Evolutionary conservation across 2,888 invertebrate genomes (phyloP).

Genomic region (Calliopum simillimum): DNA sequence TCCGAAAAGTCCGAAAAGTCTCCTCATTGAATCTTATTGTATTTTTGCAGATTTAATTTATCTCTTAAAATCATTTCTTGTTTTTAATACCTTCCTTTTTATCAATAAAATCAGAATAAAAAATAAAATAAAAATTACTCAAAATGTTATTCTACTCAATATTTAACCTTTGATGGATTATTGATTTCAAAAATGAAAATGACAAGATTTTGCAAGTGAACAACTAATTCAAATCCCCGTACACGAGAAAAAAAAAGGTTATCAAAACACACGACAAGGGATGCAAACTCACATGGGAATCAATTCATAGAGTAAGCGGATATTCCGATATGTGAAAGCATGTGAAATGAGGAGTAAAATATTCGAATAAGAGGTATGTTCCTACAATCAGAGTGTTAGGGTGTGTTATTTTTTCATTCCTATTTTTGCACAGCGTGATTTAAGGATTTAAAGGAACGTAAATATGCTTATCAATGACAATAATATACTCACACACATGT

Average conservation of each 20-base stretch:
- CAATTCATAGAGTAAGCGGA: neutral
- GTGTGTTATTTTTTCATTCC: constrained; percentile 58
- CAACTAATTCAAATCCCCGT: constrained; percentile 25
- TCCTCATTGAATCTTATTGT: too few relatives aligned
- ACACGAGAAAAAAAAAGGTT: neutral
- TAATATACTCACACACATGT: neutral
- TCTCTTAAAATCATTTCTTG: too few relatives aligned
- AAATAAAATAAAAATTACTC: neutral
- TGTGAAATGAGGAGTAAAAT: neutral
- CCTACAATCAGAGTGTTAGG: too few relatives aligned
- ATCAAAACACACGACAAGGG: neutral
- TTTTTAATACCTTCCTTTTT: neutral
- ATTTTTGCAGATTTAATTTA: too few relatives aligned
- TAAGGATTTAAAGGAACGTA: constrained; percentile 17
- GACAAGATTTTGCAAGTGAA: constrained; percentile 30
- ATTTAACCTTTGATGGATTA: constrained; percentile 35
- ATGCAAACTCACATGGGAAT: constrained; percentile 18
- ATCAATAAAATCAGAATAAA: neutral
- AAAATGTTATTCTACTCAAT: neutral
- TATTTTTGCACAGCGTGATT: constrained; percentile 51
- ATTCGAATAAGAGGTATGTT: too few relatives aligned
- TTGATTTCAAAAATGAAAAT: constrained; percentile 16
- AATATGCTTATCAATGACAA: constrained; percentile 26
- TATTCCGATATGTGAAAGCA: neutral
- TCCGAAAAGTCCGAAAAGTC: too few relatives aligned